Evolutionary conservation across 2,113 vertebrate genomes (phyloP).

Genomic region (Jacana jacana): DNA sequence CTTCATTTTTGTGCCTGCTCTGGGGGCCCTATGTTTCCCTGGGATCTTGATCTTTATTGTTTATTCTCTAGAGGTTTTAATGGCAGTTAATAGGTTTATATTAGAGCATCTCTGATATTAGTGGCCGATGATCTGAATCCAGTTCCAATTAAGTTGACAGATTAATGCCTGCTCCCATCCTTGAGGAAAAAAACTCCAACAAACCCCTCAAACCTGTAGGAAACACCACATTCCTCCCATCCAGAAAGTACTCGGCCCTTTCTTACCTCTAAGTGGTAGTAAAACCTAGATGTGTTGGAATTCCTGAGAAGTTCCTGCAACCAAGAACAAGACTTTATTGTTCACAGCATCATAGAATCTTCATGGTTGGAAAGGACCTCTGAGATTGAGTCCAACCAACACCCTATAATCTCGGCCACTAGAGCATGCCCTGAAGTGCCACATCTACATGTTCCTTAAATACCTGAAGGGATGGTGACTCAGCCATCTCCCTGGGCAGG

Average conservation of each 20-base stretch:
- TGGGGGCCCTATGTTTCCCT: neutral
- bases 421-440: no score
- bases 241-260: neutral
- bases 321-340: neutral
- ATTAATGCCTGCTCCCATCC: neutral
- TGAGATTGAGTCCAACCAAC: no score
- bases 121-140: neutral
- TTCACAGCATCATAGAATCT: no score
- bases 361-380: no score
- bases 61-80: neutral
- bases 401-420: no score
- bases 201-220: neutral
- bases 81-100: neutral
- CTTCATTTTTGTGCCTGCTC: neutral
- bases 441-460: no score
- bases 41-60: neutral
- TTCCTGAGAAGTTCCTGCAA: constrained; percentile 79
- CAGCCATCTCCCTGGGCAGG: no score
- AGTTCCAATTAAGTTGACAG: neutral
- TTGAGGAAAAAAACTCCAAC: neutral
- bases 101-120: neutral
- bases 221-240: no score
- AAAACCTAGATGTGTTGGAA: constrained; percentile 71
- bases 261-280: constrained; percentile 77
- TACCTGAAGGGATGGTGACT: no score